These are phyloP conservation scores for Leiothrix lutea DNA, from an alignment of 2,113 vertebrate genomes.

Conservation along the genomic window DNA sequence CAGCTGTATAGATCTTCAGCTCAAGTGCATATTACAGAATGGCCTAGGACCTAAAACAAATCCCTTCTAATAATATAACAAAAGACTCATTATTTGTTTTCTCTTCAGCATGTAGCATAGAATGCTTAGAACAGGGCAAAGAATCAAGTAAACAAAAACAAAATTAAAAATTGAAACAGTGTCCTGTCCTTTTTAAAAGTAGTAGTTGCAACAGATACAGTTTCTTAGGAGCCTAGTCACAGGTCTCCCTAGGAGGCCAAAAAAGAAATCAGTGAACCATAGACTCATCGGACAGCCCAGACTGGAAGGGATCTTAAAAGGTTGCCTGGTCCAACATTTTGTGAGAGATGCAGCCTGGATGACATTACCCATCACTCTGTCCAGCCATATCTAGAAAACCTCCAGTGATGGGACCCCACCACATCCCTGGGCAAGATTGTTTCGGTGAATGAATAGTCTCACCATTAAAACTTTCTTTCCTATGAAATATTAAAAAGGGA, in stretches of 20 bases:
- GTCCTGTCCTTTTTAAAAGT: neutral
- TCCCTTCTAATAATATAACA: neutral
- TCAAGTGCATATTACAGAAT: neutral
- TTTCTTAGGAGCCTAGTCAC: neutral
- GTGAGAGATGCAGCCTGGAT: neutral
- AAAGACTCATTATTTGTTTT: neutral
- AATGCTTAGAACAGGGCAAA: neutral
- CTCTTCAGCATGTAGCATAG: neutral
- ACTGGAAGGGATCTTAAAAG: neutral
- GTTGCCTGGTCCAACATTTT: fast-evolving
- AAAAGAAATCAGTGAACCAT: neutral
- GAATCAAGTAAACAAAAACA: neutral
- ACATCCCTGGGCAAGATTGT: neutral
- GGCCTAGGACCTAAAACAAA: neutral
- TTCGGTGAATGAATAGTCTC: neutral
- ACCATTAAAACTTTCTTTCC: neutral
- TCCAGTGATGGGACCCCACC: neutral
- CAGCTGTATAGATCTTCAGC: neutral
- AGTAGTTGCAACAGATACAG: neutral
- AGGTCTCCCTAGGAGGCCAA: neutral
- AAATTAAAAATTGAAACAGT: neutral
- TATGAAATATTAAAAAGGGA: neutral
- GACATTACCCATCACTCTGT: neutral
- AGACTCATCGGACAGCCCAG: neutral
- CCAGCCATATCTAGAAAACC: neutral